phyloP scores from a whole-genome alignment of 2,888 invertebrate genomes.

The Eupelmus urozonus region DNA sequence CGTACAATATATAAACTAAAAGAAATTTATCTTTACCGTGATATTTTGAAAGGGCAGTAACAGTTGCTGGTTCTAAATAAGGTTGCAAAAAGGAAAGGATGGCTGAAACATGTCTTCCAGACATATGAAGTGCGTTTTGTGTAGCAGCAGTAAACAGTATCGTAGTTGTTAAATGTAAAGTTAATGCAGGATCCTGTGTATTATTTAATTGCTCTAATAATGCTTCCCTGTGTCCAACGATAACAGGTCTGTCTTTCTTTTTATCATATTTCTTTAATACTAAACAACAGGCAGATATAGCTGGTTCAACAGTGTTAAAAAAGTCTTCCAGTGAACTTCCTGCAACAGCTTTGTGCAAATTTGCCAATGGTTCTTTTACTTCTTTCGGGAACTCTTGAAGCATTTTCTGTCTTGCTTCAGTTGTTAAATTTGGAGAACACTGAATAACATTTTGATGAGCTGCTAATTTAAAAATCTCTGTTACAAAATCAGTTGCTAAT shows the following conservation, averaged over 20 bases:
- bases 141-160: conserved; percentile 89
- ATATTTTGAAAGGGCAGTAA: conserved; percentile 82
- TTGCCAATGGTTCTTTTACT: conserved; percentile 82
- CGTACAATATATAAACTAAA: not conserved
- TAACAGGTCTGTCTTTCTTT: conserved; percentile 88
- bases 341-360: conserved; percentile 84
- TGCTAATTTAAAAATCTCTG: conserved; percentile 87
- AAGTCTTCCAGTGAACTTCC: conserved; percentile 89
- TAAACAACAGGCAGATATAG: conserved; percentile 86
- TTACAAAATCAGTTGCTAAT: conserved; percentile 88
- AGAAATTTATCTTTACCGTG: conserved; percentile 83
- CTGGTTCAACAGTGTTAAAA: conserved; percentile 85
- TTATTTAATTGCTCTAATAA: conserved; percentile 87
- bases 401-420: conserved; percentile 84
- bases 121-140: conserved; percentile 92
- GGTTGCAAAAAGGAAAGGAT: conserved; percentile 86
- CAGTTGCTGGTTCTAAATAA: conserved; percentile 83
- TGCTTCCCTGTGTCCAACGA: conserved; percentile 89
- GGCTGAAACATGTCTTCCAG: conserved; percentile 93
- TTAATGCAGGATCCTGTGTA: conserved; percentile 87
- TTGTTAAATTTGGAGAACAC: conserved; percentile 82
- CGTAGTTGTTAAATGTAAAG: conserved; percentile 87
- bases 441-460: conserved; percentile 81
- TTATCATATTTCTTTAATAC: conserved; percentile 93
- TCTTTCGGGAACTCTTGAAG: conserved; percentile 84